Evolutionary conservation across 2,797 vertebrate species (phyloP).

Genomic region (Vespertilio murinus): DNA sequence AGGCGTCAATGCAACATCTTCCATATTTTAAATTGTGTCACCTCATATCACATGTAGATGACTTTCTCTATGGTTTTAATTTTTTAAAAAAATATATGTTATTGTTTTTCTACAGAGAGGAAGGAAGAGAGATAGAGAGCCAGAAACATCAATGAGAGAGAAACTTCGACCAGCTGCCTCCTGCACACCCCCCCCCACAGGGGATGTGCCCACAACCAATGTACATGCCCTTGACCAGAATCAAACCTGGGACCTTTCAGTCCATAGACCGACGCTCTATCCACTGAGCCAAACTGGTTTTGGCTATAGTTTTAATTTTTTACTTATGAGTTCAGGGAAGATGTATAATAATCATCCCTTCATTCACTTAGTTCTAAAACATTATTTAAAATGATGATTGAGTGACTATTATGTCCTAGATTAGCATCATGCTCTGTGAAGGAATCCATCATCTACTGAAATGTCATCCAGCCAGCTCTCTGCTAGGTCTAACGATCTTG

Average conservation of each 20-base stretch:
- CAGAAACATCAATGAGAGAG: too few relatives aligned
- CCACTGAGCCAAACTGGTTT: too few relatives aligned
- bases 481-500: not conserved
- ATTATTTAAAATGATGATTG: not conserved
- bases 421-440: not conserved
- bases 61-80: not conserved
- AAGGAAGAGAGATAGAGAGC: too few relatives aligned
- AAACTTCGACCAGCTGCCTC: too few relatives aligned
- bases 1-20: not conserved
- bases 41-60: not conserved
- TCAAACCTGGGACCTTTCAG: too few relatives aligned
- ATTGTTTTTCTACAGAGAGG: too few relatives aligned
- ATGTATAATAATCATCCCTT: not conserved
- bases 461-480: not conserved
- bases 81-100: too few relatives aligned
- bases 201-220: too few relatives aligned
- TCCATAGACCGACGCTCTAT: too few relatives aligned
- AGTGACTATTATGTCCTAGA: not conserved
- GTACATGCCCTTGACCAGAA: too few relatives aligned
- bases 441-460: not conserved
- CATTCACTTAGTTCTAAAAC: conserved; percentile 18
- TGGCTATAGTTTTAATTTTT: not conserved
- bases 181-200: too few relatives aligned
- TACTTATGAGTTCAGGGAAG: not conserved
- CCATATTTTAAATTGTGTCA: not conserved